phyloP scores from a whole-genome alignment of 2,113 vertebrate genomes.

The Oplegnathus fasciatus region DNA sequence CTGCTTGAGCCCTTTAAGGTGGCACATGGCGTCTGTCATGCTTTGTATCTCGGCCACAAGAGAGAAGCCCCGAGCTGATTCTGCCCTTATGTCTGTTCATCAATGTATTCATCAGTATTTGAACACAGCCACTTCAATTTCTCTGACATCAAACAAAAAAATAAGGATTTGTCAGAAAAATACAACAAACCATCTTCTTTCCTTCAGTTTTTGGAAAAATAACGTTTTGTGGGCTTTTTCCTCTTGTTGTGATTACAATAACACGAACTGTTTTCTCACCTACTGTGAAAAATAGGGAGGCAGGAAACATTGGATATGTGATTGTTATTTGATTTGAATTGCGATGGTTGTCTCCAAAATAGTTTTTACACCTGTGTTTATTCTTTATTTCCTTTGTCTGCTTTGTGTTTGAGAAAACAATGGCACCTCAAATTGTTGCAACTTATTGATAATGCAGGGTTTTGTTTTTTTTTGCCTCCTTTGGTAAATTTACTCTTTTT shows the following conservation, averaged over 20 bases:
- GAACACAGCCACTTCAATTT: not conserved
- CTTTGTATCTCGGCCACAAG: not conserved
- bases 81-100: not conserved
- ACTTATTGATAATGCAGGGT: not conserved
- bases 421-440: too few relatives aligned
- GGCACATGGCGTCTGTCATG: slow-evolving; percentile 51
- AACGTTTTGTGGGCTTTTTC: not conserved
- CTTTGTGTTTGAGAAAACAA: not conserved
- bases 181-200: not conserved
- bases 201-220: not conserved
- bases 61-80: not conserved
- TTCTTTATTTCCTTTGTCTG: not conserved
- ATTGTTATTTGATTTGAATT: slow-evolving; percentile 4
- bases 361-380: not conserved
- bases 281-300: not conserved
- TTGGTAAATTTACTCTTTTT: not conserved
- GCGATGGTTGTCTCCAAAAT: not conserved
- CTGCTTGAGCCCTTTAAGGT: slow-evolving; percentile 41
- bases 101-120: not conserved
- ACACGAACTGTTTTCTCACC: not conserved
- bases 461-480: not conserved
- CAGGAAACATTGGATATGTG: not conserved
- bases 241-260: slow-evolving; percentile 4
- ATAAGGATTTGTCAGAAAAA: not conserved
- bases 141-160: not conserved